phyloP scores from a whole-genome alignment of 2,113 vertebrate genomes.

The Perca schrenkii region DNA sequence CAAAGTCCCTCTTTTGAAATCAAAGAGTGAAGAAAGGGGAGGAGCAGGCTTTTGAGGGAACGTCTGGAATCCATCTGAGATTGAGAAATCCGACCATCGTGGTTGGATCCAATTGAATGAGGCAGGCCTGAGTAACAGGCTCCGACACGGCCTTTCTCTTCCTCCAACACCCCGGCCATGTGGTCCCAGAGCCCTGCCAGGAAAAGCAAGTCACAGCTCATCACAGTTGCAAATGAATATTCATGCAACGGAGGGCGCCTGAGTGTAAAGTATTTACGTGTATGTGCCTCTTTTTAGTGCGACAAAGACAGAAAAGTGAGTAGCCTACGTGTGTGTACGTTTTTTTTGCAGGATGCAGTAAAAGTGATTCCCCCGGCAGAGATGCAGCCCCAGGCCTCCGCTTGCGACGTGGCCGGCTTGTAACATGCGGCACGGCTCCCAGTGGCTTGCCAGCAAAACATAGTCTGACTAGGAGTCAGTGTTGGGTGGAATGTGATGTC shows the following conservation, averaged over 20 bases:
- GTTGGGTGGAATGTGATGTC: constrained; percentile 58
- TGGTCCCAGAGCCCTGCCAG: constrained; percentile 80
- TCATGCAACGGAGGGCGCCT: constrained; percentile 75
- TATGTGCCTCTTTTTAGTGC: constrained; percentile 46
- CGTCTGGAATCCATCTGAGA: constrained; percentile 80
- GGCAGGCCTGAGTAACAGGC: constrained; percentile 76
- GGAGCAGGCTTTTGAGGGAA: constrained; percentile 58
- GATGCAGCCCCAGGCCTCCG: constrained; percentile 48
- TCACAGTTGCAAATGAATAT: constrained; percentile 87
- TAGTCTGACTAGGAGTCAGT: constrained; percentile 55
- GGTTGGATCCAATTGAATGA: constrained; percentile 75
- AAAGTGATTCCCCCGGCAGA: constrained; percentile 48
- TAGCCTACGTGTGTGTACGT: background rate
- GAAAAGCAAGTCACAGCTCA: constrained; percentile 82
- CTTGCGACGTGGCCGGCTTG: constrained; percentile 53
- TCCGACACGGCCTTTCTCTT: constrained; percentile 79
- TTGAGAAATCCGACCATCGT: constrained; percentile 71
- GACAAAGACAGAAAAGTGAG: constrained; percentile 25
- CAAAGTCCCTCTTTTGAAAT: constrained; percentile 54
- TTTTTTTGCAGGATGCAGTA: constrained; percentile 35
- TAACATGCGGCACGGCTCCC: constrained; percentile 63
- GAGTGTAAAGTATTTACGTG: constrained; percentile 71
- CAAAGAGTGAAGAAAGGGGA: constrained; percentile 64
- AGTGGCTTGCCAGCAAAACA: constrained; percentile 65
- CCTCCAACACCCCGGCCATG: constrained; percentile 81